Evolutionary conservation across 2,797 vertebrate genomes (phyloP).

Genomic region (Sebastes kiyomatsui): DNA sequence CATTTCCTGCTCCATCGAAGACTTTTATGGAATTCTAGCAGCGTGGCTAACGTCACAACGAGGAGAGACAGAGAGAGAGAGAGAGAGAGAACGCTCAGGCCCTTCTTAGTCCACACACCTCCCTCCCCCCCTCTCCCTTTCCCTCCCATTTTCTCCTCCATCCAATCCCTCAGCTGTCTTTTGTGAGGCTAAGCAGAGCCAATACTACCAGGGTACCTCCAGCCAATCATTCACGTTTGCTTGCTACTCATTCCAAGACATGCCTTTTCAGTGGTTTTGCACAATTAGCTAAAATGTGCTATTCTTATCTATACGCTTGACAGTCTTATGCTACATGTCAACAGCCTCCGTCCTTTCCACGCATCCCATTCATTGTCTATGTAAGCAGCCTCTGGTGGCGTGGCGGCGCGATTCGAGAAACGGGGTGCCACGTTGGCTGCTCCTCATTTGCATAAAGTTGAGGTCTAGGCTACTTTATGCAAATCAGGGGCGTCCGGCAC

Average conservation of each 20-base stretch:
- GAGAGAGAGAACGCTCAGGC: not conserved
- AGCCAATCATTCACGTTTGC: not conserved
- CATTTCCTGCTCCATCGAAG: conserved; percentile 86
- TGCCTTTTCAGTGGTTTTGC: not conserved
- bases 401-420: too few species aligned
- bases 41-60: conserved; percentile 62
- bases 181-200: conserved; percentile 29
- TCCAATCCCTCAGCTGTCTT: conserved; percentile 36
- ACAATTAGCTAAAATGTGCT: not conserved
- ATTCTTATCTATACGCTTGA: not conserved
- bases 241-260: not conserved
- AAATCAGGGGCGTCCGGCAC: too few species aligned
- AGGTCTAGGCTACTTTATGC: too few species aligned
- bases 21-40: conserved; percentile 86
- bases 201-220: not conserved
- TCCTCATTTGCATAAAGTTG: too few species aligned
- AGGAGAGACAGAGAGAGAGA: conserved; percentile 18
- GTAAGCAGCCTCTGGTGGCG: too few species aligned
- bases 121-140: not conserved
- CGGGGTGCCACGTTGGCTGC: accelerated
- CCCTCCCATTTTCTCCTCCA: conserved; percentile 37
- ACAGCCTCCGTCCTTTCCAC: too few species aligned
- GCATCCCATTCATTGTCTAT: too few species aligned
- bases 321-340: not conserved
- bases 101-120: not conserved